Evolutionary conservation across 2,113 vertebrate species (phyloP).

Genomic region (Marcusenius ussheri): DNA sequence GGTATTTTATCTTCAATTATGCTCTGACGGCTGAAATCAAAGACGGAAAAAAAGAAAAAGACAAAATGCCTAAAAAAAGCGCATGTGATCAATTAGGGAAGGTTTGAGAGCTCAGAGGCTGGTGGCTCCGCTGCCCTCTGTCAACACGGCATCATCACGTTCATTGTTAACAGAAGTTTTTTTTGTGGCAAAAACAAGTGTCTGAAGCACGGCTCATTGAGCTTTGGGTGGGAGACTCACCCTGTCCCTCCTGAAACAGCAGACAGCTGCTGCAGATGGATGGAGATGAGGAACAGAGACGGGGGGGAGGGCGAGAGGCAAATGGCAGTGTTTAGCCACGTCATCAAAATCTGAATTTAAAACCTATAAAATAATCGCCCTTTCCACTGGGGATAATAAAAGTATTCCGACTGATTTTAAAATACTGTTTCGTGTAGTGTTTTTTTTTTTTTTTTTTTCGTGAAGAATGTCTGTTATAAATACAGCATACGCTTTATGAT

Average conservation of each 20-base stretch:
- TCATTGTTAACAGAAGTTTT: constrained; percentile 4
- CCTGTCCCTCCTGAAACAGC: not conserved
- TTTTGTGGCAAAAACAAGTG: not conserved
- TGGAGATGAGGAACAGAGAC: not conserved
- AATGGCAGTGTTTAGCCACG: not conserved
- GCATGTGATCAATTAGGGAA: not conserved
- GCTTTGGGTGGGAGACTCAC: not conserved
- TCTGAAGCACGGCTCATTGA: constrained; percentile 4
- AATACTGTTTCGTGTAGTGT: not conserved
- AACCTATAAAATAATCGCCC: not conserved
- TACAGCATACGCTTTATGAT: not conserved
- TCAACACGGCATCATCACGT: not conserved
- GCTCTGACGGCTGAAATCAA: not conserved
- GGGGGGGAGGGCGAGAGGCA: not conserved
- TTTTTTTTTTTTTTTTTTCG: not conserved
- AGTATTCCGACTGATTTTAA: not conserved
- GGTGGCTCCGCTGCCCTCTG: not conserved
- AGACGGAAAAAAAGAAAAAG: not conserved
- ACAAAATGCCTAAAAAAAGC: not conserved
- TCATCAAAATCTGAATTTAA: not conserved
- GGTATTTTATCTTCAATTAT: not conserved
- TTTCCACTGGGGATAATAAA: not conserved
- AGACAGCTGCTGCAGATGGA: not conserved
- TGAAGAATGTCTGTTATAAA: not conserved
- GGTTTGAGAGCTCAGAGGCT: not conserved